Evolutionary conservation across 2,797 vertebrate species (phyloP).

Genomic region (Enteromius viviparus): DNA sequence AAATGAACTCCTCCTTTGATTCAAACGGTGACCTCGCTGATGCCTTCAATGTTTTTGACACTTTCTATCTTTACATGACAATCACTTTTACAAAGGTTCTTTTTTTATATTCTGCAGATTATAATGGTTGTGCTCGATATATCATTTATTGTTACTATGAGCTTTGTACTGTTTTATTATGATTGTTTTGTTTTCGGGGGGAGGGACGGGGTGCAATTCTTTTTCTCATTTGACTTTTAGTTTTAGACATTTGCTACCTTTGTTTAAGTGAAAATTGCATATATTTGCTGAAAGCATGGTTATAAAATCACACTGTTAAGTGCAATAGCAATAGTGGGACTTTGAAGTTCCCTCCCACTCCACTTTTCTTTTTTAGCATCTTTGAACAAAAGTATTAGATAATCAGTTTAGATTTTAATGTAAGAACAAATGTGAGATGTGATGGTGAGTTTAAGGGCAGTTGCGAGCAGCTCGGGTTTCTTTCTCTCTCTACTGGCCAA

Average conservation of each 20-base stretch:
- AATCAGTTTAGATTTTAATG: conserved; percentile 44
- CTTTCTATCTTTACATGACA: conserved; percentile 80
- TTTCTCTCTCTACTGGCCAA: conserved; percentile 58
- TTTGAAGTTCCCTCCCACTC: conserved; percentile 31
- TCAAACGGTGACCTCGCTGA: conserved; percentile 62
- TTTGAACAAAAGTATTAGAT: conserved; percentile 52
- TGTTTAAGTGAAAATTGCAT: conserved; percentile 65
- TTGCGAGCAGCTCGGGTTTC: conserved; percentile 42
- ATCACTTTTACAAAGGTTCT: conserved; percentile 78
- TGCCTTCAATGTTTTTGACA: conserved; percentile 78
- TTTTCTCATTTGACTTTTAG: conserved; percentile 65
- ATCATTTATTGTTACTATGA: conserved; percentile 66
- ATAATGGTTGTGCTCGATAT: conserved; percentile 58
- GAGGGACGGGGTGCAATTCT: conserved; percentile 56
- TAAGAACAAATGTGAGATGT: conserved; percentile 51
- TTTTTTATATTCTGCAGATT: conserved; percentile 64
- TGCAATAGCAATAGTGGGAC: conserved; percentile 78
- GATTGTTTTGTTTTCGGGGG: conserved; percentile 36
- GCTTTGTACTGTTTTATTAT: conserved; percentile 67
- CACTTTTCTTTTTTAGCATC: neutral
- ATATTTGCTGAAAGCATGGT: conserved; percentile 62
- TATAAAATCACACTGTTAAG: conserved; percentile 65
- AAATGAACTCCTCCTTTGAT: conserved; percentile 20
- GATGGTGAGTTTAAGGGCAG: conserved; percentile 6
- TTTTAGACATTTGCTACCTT: conserved; percentile 73